Evolutionary conservation across 2,888 invertebrate genomes (phyloP).

Genomic region (Hetaerina titia): DNA sequence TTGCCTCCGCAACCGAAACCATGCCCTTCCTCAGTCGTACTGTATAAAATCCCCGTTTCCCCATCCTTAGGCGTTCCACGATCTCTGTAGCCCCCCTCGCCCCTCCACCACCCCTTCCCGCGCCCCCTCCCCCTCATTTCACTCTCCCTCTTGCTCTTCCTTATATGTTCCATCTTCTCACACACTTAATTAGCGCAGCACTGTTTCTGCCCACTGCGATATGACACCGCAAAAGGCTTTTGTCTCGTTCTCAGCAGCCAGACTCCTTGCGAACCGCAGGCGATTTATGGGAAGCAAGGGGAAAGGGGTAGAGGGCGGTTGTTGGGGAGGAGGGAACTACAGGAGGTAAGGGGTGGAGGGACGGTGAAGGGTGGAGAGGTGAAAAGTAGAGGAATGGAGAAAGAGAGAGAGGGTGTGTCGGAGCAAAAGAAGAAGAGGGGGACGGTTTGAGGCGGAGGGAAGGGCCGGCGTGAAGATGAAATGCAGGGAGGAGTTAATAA

Average conservation of each 20-base stretch:
- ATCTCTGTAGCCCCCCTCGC: not conserved
- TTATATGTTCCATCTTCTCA: slow-evolving; percentile 16
- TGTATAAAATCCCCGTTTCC: not conserved
- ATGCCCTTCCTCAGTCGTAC: not conserved
- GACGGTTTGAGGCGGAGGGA: not conserved
- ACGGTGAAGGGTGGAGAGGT: not conserved
- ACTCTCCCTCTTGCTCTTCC: not conserved
- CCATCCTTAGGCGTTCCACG: not conserved
- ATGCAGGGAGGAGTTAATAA: not conserved
- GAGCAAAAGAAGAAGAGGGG: not conserved
- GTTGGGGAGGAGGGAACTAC: not conserved
- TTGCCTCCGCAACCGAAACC: not conserved
- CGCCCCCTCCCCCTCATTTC: not conserved
- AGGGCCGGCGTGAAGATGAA: not conserved
- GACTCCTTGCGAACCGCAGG: slow-evolving; percentile 57
- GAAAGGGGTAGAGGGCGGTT: too few relatives aligned
- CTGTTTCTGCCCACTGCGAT: slow-evolving; percentile 62
- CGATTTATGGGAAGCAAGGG: slow-evolving; percentile 50
- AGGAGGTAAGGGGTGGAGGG: not conserved
- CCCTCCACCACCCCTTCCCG: not conserved
- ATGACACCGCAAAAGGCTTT: slow-evolving; percentile 66
- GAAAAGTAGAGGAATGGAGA: not conserved
- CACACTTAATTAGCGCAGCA: slow-evolving; percentile 64
- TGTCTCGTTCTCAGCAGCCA: slow-evolving; percentile 55
- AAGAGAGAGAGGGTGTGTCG: not conserved